Conservation (phyloP, 2,888 invertebrate genomes). For the Patella ulyssiponensis region DNA sequence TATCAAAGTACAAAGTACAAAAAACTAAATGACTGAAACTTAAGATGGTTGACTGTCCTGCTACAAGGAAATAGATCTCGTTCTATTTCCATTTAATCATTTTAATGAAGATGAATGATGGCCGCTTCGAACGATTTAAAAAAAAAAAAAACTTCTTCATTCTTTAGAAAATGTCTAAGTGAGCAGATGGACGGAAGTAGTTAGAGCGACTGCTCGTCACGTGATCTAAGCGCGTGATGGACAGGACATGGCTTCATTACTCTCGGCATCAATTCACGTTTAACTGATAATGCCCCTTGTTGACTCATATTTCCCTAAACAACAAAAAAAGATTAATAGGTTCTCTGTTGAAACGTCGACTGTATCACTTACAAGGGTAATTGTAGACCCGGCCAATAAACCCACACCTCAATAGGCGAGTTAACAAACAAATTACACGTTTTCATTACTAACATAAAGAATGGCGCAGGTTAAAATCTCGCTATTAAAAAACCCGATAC, state of each 20-base stretch:
- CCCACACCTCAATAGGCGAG: background rate
- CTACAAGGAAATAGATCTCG: too few relatives aligned
- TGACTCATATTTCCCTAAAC: background rate
- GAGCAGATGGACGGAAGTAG: constrained; percentile 12
- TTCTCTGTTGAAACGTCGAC: background rate
- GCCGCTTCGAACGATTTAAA: too few relatives aligned
- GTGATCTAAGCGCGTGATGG: constrained; percentile 2
- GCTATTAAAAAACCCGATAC: background rate
- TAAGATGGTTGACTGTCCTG: too few relatives aligned
- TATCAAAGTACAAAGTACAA: too few relatives aligned
- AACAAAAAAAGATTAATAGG: constrained; percentile 6
- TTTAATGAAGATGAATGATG: too few relatives aligned
- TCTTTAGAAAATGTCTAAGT: background rate
- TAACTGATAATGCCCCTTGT: background rate
- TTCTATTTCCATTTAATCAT: too few relatives aligned
- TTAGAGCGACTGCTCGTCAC: constrained; percentile 5
- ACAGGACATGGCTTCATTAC: constrained; percentile 11
- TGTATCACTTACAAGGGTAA: background rate
- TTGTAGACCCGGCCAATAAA: background rate
- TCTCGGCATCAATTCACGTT: background rate
- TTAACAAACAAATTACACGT: constrained; percentile 7
- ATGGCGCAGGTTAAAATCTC: background rate
- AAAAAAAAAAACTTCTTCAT: too few relatives aligned
- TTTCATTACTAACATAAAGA: background rate
- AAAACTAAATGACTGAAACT: too few relatives aligned